Percentiles rank a stretch among this genome's conserved stretches.
phyloP scores from a whole-genome alignment of 2,797 vertebrate species.

The Manis pentadactyla region DNA sequence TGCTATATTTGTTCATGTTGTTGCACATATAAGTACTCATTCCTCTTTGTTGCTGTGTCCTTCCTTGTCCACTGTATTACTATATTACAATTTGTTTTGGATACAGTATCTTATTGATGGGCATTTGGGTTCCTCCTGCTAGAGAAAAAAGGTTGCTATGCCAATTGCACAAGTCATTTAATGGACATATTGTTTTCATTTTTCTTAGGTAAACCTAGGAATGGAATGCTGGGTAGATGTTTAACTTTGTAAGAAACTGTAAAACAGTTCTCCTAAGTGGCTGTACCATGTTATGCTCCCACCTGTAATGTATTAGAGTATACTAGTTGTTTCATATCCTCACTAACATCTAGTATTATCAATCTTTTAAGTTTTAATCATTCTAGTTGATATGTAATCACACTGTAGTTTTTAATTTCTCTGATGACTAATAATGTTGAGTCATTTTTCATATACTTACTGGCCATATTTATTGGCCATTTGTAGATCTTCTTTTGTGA shows the following conservation, averaged over 20 bases:
- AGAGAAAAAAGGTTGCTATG: neutral
- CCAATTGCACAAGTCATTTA: neutral
- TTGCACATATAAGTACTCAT: neutral
- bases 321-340: neutral
- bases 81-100: neutral
- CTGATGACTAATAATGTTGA: neutral
- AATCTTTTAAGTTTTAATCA: neutral
- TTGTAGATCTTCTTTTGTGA: neutral
- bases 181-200: neutral
- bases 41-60: neutral
- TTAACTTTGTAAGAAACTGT: neutral
- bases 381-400: neutral
- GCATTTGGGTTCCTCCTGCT: neutral
- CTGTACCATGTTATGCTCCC: neutral
- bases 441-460: neutral
- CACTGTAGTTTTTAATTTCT: conserved; percentile 38
- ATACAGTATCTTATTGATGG: neutral
- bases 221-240: neutral
- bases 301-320: neutral
- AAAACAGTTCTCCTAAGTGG: neutral
- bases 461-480: neutral
- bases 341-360: neutral
- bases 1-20: neutral
- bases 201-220: neutral
- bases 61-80: neutral